Base-by-base conservation (phyloP, 1,140 invertebrate genomes). In the Cyclina sinensis region DNA sequence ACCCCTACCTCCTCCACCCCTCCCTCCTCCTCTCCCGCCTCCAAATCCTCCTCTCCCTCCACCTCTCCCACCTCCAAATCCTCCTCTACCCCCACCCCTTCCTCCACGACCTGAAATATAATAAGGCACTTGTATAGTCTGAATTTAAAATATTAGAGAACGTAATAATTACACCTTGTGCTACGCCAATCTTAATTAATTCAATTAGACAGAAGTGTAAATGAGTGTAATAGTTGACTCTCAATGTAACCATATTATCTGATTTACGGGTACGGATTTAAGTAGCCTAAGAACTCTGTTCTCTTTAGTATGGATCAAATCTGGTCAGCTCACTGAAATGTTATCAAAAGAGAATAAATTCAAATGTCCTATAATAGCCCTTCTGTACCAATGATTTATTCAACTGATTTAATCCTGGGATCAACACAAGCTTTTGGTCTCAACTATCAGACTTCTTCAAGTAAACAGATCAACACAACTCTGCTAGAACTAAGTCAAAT, bases 51-150 rank as follows among this genome's bases (percentile, higher is more conserved):
- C 43, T 43, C 43, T 32, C 9, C 35, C 73, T 3, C 37, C 16
- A 70, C 81, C 51, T 27, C 48, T 70, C n/a, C 65, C 18, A 5
- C 68, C 68, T 21, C 43, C 68, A 1, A 90, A 88, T 57, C 89
- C 62, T 90, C 43, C 91, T 82, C 79, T 39, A 90, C 92, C 54
- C 65, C 85, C 73, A 57, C 51, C 46, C 90, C 65, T 46, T 37
- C 91, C 76, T 24, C 92, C 74, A n/a, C 76, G 87, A 30, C 90
- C 89, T 81, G 86, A 39, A 84, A 86, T 11, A 35, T 21, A n/a
- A n/a, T n/a, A n/a, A n/a, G n/a, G n/a, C n/a, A n/a, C n/a, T n/a
- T n/a, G 16, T 27, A 12, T 9, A 65, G 24, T 70, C 7, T 24
- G 51, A 3, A 48, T 32, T 32, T 24, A 30, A 12, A 32, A 51